Conservation (phyloP, 1,140 invertebrate species). For the Heterodera schachtii region DNA sequence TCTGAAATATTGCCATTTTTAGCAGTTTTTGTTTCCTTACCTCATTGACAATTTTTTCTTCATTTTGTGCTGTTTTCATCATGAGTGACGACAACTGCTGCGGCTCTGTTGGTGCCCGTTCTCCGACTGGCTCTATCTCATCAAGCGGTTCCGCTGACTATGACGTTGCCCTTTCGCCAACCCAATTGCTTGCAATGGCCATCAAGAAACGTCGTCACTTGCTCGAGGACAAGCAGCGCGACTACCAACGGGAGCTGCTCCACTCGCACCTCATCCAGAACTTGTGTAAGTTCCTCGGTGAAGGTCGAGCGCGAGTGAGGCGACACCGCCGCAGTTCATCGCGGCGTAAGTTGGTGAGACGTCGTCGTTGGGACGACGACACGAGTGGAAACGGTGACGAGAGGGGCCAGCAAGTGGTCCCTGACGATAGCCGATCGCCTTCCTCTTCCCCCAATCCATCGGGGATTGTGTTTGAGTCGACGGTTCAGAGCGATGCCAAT, state of each 20-base stretch:
- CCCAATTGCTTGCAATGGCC: constrained; percentile 31
- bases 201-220: constrained; percentile 33
- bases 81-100: not conserved
- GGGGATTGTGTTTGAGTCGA: constrained; percentile 12
- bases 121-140: not conserved
- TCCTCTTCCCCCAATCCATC: not conserved
- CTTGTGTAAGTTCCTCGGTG: constrained; percentile 39
- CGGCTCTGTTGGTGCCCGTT: not conserved
- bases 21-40: too few species aligned
- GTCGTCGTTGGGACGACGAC: not conserved
- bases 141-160: not conserved
- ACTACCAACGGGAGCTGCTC: constrained; percentile 30
- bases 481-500: not conserved
- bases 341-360: not conserved
- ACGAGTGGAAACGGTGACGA: not conserved
- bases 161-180: constrained; percentile 20
- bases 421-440: constrained; percentile 15
- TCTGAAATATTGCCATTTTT: too few species aligned
- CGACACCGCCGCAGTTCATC: constrained; percentile 18
- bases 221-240: constrained; percentile 27
- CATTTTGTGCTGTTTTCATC: not conserved
- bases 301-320: constrained; percentile 28
- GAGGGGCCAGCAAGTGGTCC: constrained; percentile 16
- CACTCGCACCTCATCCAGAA: constrained; percentile 17
- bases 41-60: too few species aligned